Conservation (phyloP, 2,888 invertebrate genomes). For the Lasioglossum pauxillum region DNA sequence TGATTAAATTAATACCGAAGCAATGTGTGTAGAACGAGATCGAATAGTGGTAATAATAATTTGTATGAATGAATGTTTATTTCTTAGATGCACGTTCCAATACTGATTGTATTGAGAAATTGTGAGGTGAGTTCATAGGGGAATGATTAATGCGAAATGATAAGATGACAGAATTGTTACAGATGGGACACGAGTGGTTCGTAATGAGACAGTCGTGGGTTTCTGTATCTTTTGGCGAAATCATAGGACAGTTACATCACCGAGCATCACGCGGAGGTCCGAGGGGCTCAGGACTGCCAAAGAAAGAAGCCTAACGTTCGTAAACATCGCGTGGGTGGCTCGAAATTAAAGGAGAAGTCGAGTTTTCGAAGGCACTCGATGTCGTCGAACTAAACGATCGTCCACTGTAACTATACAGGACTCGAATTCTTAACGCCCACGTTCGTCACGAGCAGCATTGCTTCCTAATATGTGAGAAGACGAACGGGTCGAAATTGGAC, state of each 20-base stretch:
- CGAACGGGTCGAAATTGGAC: too few relatives aligned
- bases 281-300: not conserved
- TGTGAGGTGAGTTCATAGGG: too few relatives aligned
- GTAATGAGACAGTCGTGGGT: not conserved
- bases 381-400: slow-evolving; percentile 4
- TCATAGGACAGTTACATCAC: slow-evolving; percentile 9
- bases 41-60: too few relatives aligned
- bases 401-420: not conserved
- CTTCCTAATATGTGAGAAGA: slow-evolving; percentile 4
- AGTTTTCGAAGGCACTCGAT: slow-evolving; percentile 9
- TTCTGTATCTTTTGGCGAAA: not conserved
- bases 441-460: not conserved
- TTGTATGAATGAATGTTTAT: too few relatives aligned
- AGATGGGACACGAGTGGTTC: not conserved
- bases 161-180: not conserved
- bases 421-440: slow-evolving; percentile 3
- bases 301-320: slow-evolving; percentile 9
- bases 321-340: slow-evolving; percentile 32
- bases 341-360: slow-evolving; percentile 25
- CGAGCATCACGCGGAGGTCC: not conserved
- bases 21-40: too few relatives aligned
- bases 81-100: too few relatives aligned
- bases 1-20: too few relatives aligned
- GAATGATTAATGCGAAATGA: not conserved
- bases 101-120: too few relatives aligned